Evolutionary conservation across 2,888 invertebrate genomes (phyloP), one percentile per base, ranked within the genome.

Genomic region (Drosophila atroscutellata): DNA sequence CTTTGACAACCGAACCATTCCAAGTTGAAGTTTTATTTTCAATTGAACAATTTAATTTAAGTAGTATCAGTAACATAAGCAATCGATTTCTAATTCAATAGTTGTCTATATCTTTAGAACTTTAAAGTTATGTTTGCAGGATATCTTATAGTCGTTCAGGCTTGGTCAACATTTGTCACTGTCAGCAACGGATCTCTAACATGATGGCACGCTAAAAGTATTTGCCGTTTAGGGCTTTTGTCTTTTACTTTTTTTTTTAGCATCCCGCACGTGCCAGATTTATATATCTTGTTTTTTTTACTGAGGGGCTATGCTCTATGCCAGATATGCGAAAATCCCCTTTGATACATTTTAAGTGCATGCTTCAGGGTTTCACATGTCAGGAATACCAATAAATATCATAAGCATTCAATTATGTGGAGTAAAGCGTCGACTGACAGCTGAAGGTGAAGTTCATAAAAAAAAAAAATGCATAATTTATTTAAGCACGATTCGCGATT

Each of bases 261-360:
- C 57, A 47, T 56, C 26, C 52, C 56, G 59, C 61, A 71, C 59
- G 76, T 69, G 68, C 28, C 66, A 66, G 39, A 45, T 55, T n/a
- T 28, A 32, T 54, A 8, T 47, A 7, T 58, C 1, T 20, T 26
- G 15, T 30, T 45, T 15, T 15, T 34, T 26, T 37, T 26, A 65
- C 49, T 55, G 45, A 62, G 59, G 26, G 39, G 55, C 20, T 13
- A 9, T 28, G 18, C 26, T 57, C 20, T 56, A 36, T 50, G 20
- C 18, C 13, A 18, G 34, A 36, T 59, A 58, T 56, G 51, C 58
- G 36, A 28, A 60, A 65, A 65, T 74, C 55, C 55, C 26, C 26
- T 58, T 59, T 69, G 79, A 39, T 58, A 73, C 63, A 76, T 78
- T 64, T 52, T 63, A 66, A 72, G 56, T 66, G 62, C 47, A 67